Percentiles rank a stretch among this genome's conserved stretches.
Conservation (phyloP, 2,888 invertebrate genomes). For the Mesorhabditis belari region DNA sequence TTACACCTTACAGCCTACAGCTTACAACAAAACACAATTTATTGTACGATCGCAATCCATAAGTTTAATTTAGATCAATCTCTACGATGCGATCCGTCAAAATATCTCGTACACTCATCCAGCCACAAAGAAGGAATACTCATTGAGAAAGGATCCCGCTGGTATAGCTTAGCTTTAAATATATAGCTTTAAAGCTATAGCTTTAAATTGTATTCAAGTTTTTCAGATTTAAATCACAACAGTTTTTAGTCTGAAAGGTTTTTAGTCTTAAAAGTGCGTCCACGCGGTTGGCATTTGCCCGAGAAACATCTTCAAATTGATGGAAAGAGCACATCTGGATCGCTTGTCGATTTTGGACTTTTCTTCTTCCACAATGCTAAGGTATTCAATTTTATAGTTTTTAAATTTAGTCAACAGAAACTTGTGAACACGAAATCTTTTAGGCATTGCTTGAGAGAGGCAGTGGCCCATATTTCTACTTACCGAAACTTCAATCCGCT, state of each 20-base stretch:
- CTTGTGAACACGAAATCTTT: background rate
- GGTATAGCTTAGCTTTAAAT: conserved; percentile 5
- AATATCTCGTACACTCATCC: conserved; percentile 51
- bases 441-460: conserved; percentile 59
- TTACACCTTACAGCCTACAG: too few relatives aligned
- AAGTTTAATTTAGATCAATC: conserved; percentile 56
- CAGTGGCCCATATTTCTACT: conserved; percentile 67
- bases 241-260: too few relatives aligned
- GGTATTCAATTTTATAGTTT: background rate
- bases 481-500: conserved; percentile 67
- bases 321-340: conserved; percentile 59
- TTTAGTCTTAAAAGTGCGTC: conserved; percentile 64
- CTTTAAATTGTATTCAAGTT: background rate
- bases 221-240: too few relatives aligned
- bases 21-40: too few relatives aligned
- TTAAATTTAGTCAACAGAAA: too few relatives aligned
- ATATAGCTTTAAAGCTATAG: background rate
- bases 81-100: conserved; percentile 61
- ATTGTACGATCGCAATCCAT: background rate
- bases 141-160: conserved; percentile 58
- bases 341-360: conserved; percentile 68
- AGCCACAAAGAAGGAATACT: conserved; percentile 48
- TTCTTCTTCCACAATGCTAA: conserved; percentile 66
- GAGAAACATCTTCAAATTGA: conserved; percentile 58
- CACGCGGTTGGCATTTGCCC: conserved; percentile 70